A percentile compares a stretch with the other conserved stretches of the same genome.
Conservation (phyloP, 1,140 invertebrate species). For the Eurosta solidaginis region DNA sequence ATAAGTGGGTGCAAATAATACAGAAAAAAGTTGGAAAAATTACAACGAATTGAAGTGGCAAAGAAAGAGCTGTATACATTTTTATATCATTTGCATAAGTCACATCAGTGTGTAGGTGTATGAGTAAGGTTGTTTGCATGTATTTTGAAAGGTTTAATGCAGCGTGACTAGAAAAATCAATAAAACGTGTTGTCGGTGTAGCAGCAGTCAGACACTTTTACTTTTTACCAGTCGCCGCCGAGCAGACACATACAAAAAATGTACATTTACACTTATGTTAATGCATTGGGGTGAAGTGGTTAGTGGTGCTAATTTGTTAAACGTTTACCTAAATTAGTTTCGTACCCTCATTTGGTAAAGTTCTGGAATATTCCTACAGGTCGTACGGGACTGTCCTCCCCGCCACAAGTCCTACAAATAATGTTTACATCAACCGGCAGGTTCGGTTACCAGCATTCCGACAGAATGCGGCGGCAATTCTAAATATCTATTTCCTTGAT, state of each 20-base stretch:
- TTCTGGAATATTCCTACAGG: no score
- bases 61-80: constrained; percentile 2
- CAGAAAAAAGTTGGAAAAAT: neutral
- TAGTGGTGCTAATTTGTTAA: no score
- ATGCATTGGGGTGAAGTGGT: no score
- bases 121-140: neutral
- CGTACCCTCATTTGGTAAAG: no score
- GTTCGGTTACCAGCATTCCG: no score
- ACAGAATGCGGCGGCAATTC: no score
- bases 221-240: constrained; percentile 20
- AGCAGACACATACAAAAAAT: neutral
- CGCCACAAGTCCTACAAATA: no score
- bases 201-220: constrained; percentile 30
- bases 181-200: constrained; percentile 20
- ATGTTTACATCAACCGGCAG: no score
- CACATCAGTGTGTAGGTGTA: neutral
- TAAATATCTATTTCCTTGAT: no score
- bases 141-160: neutral
- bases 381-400: no score
- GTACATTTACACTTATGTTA: no score
- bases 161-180: constrained; percentile 24
- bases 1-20: constrained; percentile 16
- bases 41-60: neutral
- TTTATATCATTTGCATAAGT: neutral
- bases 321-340: no score